Base-by-base conservation (phyloP, 2,888 invertebrate genomes). In the Corbicula japonica region DNA sequence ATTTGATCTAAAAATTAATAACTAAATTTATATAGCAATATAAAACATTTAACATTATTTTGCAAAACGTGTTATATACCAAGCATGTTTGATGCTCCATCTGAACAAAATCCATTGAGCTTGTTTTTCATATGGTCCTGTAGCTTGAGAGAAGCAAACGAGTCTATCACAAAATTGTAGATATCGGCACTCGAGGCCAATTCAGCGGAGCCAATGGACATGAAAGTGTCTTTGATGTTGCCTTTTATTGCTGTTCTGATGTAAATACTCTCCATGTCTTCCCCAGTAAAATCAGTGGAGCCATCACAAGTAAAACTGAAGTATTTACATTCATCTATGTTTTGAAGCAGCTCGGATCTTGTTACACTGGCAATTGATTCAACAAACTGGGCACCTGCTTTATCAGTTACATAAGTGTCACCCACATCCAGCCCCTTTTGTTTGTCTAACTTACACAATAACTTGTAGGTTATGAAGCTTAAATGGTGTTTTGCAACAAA, bases 101-200 rank as follows among this genome's bases (percentile, higher is more conserved):
- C 72, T n/a, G 72, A 52, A 23, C 72, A 72, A 18, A 72, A 72
- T 58, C 65, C 74, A 4, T 60, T 52, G 1, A 74, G 58, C n/a
- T 74, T 74, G 12, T 52, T 23, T n/a, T 46, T 21, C 6, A 56
- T 28, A 15, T 28, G 50, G 8, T 56, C 44, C 18, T 34, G 34
- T 28, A 73, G 5, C 8, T 38, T 44, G 32, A 56, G 34, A 0
- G 1, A 35, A 41, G n/a, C 21, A 38, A 73, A 66, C 6, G 18
- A n/a, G 1, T 54, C 46, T 15, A 6, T 21, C 12, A 56, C 46
- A 21, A 35, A 30, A 0, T 12, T 38, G 30, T 65, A 48, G 12
- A 65, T 63, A 34, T 65, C 61, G 2, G 2, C 21, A 38, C 52
- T 12, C 4, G 26, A 60, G 2, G 38, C 58, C 4, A 68, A 74